Conservation (phyloP, 1,140 invertebrate genomes). For the Portunus trituberculatus region DNA sequence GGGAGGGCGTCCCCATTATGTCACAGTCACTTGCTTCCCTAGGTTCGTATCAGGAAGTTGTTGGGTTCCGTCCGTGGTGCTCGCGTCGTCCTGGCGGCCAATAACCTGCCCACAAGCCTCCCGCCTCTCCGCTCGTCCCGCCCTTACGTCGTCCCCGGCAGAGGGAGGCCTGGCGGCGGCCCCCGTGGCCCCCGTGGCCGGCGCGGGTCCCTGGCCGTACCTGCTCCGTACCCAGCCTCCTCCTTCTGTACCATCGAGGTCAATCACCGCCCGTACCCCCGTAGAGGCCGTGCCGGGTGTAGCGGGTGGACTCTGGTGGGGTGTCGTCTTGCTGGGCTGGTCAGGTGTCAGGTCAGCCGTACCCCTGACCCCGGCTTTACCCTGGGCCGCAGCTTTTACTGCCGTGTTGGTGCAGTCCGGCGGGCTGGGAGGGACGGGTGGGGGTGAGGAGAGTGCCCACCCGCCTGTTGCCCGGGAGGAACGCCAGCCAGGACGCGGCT, state of each 20-base stretch:
- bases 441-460: too few relatives aligned
- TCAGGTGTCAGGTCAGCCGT: neutral
- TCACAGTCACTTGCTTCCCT: neutral
- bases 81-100: neutral
- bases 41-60: neutral
- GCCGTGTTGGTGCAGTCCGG: too few relatives aligned
- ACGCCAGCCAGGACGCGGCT: too few relatives aligned
- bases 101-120: neutral
- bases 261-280: neutral
- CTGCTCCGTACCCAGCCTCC: neutral
- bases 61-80: neutral
- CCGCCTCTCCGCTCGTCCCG: neutral
- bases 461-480: too few relatives aligned
- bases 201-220: neutral
- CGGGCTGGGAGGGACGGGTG: too few relatives aligned
- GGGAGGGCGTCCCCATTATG: neutral
- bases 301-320: neutral
- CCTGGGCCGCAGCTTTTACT: too few relatives aligned
- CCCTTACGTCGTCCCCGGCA: neutral
- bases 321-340: constrained; percentile 6
- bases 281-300: neutral
- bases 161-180: neutral
- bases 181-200: neutral
- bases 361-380: neutral
- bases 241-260: neutral